Percentiles rank a stretch among this genome's conserved stretches.
These are phyloP conservation scores for Monochamus saltuarius DNA, from an alignment of 1,140 invertebrate genomes.

Conservation along the genomic window DNA sequence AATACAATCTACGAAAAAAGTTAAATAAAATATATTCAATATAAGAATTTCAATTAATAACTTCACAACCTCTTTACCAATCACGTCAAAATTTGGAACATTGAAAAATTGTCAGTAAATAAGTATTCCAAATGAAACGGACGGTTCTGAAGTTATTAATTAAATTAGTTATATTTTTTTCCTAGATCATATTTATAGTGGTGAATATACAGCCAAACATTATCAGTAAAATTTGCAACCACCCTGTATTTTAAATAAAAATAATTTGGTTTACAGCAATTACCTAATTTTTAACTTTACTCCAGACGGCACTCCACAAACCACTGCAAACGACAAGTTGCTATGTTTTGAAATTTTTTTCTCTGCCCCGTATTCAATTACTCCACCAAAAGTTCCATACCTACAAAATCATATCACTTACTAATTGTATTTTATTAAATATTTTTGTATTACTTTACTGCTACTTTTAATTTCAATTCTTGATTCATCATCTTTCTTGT, in stretches of 20 bases:
- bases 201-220: no score
- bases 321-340: conserved; percentile 79
- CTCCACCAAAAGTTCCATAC: conserved; percentile 81
- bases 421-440: background rate
- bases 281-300: conserved; percentile 88
- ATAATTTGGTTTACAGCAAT: conserved; percentile 1
- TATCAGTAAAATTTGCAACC: no score
- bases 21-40: no score
- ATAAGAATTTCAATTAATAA: no score
- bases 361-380: conserved; percentile 88
- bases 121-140: no score
- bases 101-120: no score
- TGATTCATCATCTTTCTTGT: conserved; percentile 76
- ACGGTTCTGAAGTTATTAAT: no score
- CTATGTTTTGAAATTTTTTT: conserved; percentile 91
- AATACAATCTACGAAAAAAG: no score
- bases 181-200: no score
- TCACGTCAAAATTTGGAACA: no score
- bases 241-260: conserved; percentile 12
- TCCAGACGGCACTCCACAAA: conserved; percentile 81
- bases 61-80: no score
- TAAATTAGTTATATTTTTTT: no score
- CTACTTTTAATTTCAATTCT: conserved; percentile 72
- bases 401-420: conserved; percentile 55
- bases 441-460: conserved; percentile 69